Evolutionary conservation across 2,113 vertebrate species (phyloP).

Genomic region (Microcebus jonahi): DNA sequence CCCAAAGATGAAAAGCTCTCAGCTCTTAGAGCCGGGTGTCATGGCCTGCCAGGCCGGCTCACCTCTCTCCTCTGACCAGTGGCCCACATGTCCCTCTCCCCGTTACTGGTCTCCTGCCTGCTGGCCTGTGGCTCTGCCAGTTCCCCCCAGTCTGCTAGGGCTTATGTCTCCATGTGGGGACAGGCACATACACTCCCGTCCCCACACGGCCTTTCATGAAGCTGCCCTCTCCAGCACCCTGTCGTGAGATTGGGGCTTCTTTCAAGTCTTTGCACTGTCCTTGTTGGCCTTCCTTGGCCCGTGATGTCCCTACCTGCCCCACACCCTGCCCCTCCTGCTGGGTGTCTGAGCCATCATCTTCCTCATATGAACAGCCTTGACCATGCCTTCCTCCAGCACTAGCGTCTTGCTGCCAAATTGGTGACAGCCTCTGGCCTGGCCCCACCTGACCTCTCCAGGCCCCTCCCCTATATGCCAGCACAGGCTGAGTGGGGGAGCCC

Average conservation of each 20-base stretch:
- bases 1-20: neutral
- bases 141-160: neutral
- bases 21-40: neutral
- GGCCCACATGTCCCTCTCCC: neutral
- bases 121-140: neutral
- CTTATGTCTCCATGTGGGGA: neutral
- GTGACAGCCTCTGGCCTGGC: neutral
- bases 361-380: neutral
- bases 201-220: neutral
- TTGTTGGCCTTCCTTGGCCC: neutral
- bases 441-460: neutral
- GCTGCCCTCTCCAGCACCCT: neutral
- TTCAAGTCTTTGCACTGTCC: neutral
- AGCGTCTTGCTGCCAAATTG: neutral
- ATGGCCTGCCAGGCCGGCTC: neutral
- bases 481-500: too few species aligned
- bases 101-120: accelerated
- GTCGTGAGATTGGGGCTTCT: neutral
- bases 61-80: too few species aligned
- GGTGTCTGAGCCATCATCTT: neutral
- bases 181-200: neutral
- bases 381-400: neutral
- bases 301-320: neutral
- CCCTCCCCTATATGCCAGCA: neutral
- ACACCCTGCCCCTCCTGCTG: neutral